A percentile compares a stretch with the other conserved stretches of the same genome.
Conservation (phyloP, 1,140 invertebrate species). For the Liolophura sinensis region DNA sequence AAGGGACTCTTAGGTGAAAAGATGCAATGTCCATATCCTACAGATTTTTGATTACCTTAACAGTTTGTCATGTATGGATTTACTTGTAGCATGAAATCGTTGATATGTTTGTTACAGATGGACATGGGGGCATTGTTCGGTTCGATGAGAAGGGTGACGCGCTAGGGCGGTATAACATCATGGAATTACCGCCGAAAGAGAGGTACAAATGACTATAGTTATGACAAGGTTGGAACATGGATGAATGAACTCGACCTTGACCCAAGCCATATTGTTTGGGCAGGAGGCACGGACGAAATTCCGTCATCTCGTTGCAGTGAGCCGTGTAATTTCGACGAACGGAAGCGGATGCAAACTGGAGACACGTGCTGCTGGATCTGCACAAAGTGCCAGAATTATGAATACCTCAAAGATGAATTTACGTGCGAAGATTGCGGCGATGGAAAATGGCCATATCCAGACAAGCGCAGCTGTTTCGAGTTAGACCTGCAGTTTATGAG, state of each 20-base stretch:
- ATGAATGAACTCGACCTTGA: slow-evolving; percentile 33
- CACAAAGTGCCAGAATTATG: slow-evolving; percentile 66
- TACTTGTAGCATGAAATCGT: too few relatives aligned
- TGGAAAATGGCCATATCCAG: slow-evolving; percentile 58
- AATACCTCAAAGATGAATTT: slow-evolving; percentile 67
- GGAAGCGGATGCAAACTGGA: slow-evolving; percentile 90
- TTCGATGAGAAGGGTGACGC: slow-evolving; percentile 62
- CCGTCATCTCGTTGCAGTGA: slow-evolving; percentile 71
- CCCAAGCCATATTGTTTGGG: slow-evolving; percentile 44
- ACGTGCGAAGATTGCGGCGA: slow-evolving; percentile 67
- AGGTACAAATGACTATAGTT: slow-evolving; percentile 41
- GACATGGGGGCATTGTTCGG: slow-evolving; percentile 43
- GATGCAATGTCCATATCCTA: too few relatives aligned
- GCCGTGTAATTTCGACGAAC: slow-evolving; percentile 69
- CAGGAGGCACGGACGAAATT: slow-evolving; percentile 40
- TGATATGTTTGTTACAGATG: slow-evolving; percentile 39
- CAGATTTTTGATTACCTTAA: too few relatives aligned
- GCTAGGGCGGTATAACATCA: slow-evolving; percentile 60
- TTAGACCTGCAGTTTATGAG: slow-evolving; percentile 64
- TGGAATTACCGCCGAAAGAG: slow-evolving; percentile 54
- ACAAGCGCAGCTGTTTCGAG: slow-evolving; percentile 50
- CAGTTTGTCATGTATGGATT: too few relatives aligned
- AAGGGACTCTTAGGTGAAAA: too few relatives aligned
- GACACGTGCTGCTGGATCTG: slow-evolving; percentile 84
- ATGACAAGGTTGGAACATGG: slow-evolving; percentile 51